Base-by-base conservation (phyloP, 2,888 invertebrate species). In the Lasioglossum leucozonium region DNA sequence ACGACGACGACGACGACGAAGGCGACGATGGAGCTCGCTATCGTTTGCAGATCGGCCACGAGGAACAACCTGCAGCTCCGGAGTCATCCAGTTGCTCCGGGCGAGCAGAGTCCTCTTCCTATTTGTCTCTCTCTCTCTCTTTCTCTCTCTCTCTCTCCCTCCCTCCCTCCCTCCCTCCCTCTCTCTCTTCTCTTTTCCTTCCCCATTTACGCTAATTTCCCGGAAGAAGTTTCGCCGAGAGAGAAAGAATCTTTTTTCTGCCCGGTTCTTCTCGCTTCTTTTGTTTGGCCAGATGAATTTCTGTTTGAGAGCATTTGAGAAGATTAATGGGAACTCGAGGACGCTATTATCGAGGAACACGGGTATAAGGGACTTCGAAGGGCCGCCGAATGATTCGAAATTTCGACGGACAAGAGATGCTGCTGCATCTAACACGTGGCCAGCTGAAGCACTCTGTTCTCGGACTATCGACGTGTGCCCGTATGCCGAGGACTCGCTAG, bases 11-110 rank as follows among this genome's bases (percentile, higher is more conserved):
- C 18, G 91, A 91, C 26, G 26, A 4, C 26, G 85, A 86, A 13
- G 79, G 86, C 18, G 91, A 91, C 42, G 93, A 94, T 16, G 91
- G 89, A 16, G 89, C 95, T 47, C 94, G 95, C 90, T 95, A 95
- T 84, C 90, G 93, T 34, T 87, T 95, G 51, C 92, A 93, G 8
- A 92, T 95, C 58, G 92, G 91, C 51, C 95, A 94, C 8, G 89
- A 91, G 72, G 92, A 93, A 55, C 93, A 94, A 95, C 71, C 84
- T 95, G 67, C 93, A 94, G 78, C 89, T 95, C 95, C 95, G 37
- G 37, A 95, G 94, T 84, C 91, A 91, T 78, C 91, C 95, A 18
- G 42, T 94, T 34, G 91, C 94, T 65, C 94, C 95, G 4, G 94
- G 94, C 73, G 42, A 76, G 85, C 71, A 11, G 44, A 77, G 65